Conservation (phyloP, 2,797 vertebrate species). For the Sebastes cheni region DNA sequence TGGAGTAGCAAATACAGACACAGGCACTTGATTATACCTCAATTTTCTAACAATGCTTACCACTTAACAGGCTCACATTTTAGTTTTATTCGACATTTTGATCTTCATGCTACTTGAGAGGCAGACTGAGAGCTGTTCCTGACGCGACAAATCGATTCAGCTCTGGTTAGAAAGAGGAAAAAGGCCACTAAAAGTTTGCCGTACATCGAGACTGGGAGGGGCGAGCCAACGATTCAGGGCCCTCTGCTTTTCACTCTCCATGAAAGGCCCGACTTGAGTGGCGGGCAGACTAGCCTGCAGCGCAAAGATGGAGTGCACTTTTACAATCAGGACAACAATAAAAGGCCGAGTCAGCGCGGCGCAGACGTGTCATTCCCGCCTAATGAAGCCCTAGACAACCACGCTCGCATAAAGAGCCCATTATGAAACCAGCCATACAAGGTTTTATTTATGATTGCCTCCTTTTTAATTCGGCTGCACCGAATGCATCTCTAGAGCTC, state of each 20-base stretch:
- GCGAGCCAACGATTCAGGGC: slow-evolving; percentile 35
- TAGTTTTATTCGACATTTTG: neutral
- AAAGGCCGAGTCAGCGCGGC: slow-evolving; percentile 36
- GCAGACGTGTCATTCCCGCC: slow-evolving; percentile 66
- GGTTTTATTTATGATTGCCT: slow-evolving; percentile 64
- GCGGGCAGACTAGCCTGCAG: slow-evolving; percentile 59
- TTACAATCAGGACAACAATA: slow-evolving; percentile 68
- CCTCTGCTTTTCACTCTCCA: slow-evolving; percentile 58
- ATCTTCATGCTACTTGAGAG: neutral
- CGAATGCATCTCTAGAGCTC: slow-evolving; percentile 52
- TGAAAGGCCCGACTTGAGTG: slow-evolving; percentile 73
- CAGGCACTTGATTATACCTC: neutral
- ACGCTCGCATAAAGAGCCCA: slow-evolving; percentile 62
- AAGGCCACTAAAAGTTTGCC: slow-evolving; percentile 27
- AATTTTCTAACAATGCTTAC: neutral
- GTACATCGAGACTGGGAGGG: slow-evolving; percentile 12
- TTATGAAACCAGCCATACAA: slow-evolving; percentile 53
- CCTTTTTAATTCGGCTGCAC: slow-evolving; percentile 32
- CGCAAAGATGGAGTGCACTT: slow-evolving; percentile 71
- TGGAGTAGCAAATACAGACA: neutral
- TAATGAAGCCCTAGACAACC: slow-evolving; percentile 71
- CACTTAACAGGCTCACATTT: neutral
- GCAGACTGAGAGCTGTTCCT: neutral
- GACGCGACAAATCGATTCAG: slow-evolving; percentile 29
- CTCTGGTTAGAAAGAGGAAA: neutral